Base-by-base conservation (phyloP, 2,888 invertebrate genomes). In the Euplexia lucipara region DNA sequence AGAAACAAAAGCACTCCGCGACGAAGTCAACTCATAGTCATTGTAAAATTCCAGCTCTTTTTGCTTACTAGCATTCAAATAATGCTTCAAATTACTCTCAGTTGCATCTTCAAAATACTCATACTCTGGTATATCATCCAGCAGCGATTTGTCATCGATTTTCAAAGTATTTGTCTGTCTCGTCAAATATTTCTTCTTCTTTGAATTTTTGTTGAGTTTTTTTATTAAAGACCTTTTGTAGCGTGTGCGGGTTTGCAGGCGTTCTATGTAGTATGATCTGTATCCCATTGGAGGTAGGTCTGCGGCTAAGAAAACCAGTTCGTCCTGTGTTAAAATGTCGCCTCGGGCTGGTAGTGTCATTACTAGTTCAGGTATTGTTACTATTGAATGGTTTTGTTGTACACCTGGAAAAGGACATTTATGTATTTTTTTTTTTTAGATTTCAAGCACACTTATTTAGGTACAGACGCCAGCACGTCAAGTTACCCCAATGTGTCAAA, bases 251-350 rank as follows among this genome's bases (percentile, higher is more conserved):
- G 22, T 14, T n/a, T 59, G 47, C 0, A 64, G n/a, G 16, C 49
- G 69, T 7, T 85, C 64, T 0, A 97, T 83, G 72, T 95, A 96
- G 80, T 96, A 98, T 0, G 97, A 96, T 48, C 96, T 95, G 82
- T 96, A 97, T 0, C 98, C 98, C 22, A 98, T 83, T 0, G 98
- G 95, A 0, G 98, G 97, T 0, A 98, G 61, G 30, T 96, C 88
- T 12, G 87, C 83, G 0, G 97, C 97, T 20, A 95, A 82, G 83
- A 98, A 98, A 0, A 98, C 93, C 0, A 98, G 87, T 76, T 98
- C 98, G 60, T 95, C 92, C 3, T 90, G 42, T 0, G 78, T 54
- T 0, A 52, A 1, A 1, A 53, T 37, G 1, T 61, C 47, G 0
- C 41, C 71, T 44, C 98, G 91, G 49, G 96, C 96, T 0, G 89